phyloP scores from a whole-genome alignment of 64 coral and sea anemone species.

The Stichodactyla mertensii region DNA sequence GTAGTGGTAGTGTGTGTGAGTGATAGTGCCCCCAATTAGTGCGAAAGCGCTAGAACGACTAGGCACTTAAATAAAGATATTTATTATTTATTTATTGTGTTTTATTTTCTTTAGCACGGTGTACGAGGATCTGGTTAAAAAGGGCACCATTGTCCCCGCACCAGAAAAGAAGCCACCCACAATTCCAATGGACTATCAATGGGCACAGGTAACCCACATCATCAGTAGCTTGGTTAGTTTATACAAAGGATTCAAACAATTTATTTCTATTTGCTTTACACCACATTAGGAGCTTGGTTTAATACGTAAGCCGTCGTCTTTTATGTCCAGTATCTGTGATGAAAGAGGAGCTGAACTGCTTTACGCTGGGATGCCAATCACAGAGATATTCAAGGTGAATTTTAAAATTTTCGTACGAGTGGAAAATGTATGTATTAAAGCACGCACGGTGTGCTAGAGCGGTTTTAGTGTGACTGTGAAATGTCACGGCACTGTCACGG shows the following conservation, averaged over 20 bases:
- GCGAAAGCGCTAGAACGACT: too few relatives aligned
- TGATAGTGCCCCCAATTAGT: too few relatives aligned
- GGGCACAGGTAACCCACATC: conserved; percentile 71
- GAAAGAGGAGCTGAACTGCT: conserved; percentile 94
- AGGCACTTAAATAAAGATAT: too few relatives aligned
- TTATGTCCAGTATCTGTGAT: conserved; percentile 99
- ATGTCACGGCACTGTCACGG: too few relatives aligned
- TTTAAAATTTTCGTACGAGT: neutral
- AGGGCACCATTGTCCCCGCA: conserved; percentile 82
- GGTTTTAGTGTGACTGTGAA: too few relatives aligned
- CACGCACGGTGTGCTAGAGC: too few relatives aligned
- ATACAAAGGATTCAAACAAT: too few relatives aligned
- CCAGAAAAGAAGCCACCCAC: conserved; percentile 78
- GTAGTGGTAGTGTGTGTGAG: too few relatives aligned
- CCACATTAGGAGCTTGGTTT: conserved; percentile 80
- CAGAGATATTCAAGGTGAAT: conserved; percentile 79
- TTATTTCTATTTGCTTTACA: too few relatives aligned
- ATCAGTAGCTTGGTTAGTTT: too few relatives aligned
- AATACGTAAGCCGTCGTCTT: conserved; percentile 95
- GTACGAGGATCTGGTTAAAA: conserved; percentile 65
- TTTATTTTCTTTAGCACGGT: conserved; percentile 22
- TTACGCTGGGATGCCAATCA: conserved; percentile 98
- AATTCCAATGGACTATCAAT: conserved; percentile 94
- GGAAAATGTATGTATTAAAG: neutral
- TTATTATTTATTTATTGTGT: too few relatives aligned